Percentiles rank a stretch among this genome's conserved stretches.
Conservation (phyloP, 2,888 invertebrate species). For the Lochmaea crataegi region DNA sequence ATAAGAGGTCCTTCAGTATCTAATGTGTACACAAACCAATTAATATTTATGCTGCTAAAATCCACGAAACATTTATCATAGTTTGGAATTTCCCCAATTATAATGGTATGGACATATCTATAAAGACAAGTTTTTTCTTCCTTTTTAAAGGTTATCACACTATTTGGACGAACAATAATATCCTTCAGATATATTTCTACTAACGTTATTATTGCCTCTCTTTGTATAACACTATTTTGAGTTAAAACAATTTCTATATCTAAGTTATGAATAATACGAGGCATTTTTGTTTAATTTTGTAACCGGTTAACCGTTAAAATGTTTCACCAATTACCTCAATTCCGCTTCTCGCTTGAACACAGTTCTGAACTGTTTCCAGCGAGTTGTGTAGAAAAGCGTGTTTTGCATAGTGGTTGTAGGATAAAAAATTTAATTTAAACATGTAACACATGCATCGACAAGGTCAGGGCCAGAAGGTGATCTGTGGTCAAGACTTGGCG, state of each 20-base stretch:
- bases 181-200: conserved; percentile 54
- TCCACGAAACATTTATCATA: conserved; percentile 51
- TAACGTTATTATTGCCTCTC: conserved; percentile 48
- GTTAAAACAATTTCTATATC: conserved; percentile 56
- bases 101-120: conserved; percentile 56
- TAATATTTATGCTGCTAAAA: too few species aligned
- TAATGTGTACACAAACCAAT: too few species aligned
- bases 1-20: too few species aligned
- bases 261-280: conserved; percentile 36
- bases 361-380: not conserved
- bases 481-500: too few species aligned
- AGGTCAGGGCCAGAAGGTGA: too few species aligned
- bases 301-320: not conserved
- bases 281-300: conserved; percentile 34
- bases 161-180: conserved; percentile 53
- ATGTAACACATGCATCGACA: too few species aligned
- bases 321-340: too few species aligned
- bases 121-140: conserved; percentile 49
- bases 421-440: too few species aligned
- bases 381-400: too few species aligned
- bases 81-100: conserved; percentile 53
- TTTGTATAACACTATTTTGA: conserved; percentile 48
- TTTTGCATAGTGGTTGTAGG: too few species aligned
- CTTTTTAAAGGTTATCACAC: conserved; percentile 53
- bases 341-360: too few species aligned